phyloP scores from a whole-genome alignment of 1,140 invertebrate genomes.

The Anoplophora glabripennis region DNA sequence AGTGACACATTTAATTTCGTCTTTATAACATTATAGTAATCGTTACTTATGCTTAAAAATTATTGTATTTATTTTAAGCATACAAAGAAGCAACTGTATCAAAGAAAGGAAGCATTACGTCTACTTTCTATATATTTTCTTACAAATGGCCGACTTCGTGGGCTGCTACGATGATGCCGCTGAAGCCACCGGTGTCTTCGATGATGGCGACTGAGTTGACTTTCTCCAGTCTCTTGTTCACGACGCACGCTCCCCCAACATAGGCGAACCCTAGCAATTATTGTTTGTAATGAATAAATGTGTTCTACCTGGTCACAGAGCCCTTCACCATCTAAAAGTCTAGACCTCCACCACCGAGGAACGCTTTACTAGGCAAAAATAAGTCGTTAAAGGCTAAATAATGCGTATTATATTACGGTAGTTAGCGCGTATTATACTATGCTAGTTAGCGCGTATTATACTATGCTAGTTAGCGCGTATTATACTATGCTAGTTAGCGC shows the following conservation, averaged over 20 bases:
- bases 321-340: constrained; percentile 10
- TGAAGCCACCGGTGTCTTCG: constrained; percentile 93
- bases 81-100: no score
- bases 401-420: background rate
- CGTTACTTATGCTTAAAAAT: no score
- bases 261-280: constrained; percentile 83
- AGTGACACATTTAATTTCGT: no score
- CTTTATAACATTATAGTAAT: no score
- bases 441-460: no score
- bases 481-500: no score
- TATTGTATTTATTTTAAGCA: no score
- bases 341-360: background rate
- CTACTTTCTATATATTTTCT: constrained; percentile 48
- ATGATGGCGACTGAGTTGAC: constrained; percentile 95
- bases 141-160: constrained; percentile 96
- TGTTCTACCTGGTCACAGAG: background rate
- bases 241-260: constrained; percentile 92
- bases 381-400: background rate
- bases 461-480: no score
- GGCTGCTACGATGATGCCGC: constrained; percentile 92
- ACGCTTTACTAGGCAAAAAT: background rate
- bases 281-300: constrained; percentile 1
- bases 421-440: no score
- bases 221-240: constrained; percentile 92
- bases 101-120: no score